Percentiles rank a stretch among this genome's conserved stretches.
Conservation (phyloP, 1,140 invertebrate species). For the Idris sp. region DNA sequence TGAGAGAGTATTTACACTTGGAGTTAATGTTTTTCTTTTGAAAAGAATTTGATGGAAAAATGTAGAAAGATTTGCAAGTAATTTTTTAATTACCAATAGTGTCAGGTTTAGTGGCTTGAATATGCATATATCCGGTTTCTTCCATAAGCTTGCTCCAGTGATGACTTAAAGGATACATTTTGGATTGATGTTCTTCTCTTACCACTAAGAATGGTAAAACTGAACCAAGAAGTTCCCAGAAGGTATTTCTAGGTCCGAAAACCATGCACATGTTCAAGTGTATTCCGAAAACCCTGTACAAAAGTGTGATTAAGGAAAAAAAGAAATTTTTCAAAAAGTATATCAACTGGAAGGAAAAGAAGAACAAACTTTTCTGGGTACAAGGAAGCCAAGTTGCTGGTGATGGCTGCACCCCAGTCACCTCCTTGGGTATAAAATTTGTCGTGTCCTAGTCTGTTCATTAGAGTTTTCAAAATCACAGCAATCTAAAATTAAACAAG, state of each 20-base stretch:
- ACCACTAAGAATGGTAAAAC: constrained; percentile 80
- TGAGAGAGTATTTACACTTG: constrained; percentile 1
- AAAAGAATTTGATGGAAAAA: no score
- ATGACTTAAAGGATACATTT: constrained; percentile 81
- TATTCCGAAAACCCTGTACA: constrained; percentile 74
- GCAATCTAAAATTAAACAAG: constrained; percentile 82
- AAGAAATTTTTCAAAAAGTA: no score
- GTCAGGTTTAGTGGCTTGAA: constrained; percentile 94
- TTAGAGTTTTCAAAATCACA: constrained; percentile 88
- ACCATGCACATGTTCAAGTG: constrained; percentile 83
- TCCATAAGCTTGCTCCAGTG: constrained; percentile 78
- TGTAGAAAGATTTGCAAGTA: no score
- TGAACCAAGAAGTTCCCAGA: constrained; percentile 80
- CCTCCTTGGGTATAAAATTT: constrained; percentile 92
- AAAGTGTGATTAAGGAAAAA: no score
- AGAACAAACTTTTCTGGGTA: constrained; percentile 84
- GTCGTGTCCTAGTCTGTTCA: constrained; percentile 86
- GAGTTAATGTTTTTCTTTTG: no score
- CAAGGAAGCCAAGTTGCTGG: constrained; percentile 80
- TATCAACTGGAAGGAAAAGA: no score
- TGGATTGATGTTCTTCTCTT: constrained; percentile 78
- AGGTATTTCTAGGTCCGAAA: constrained; percentile 66
- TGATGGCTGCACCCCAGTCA: constrained; percentile 87
- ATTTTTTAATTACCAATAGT: constrained; percentile 92
- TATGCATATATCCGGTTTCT: constrained; percentile 89